Evolutionary conservation across 2,113 vertebrate genomes (phyloP).

Genomic region (Salvelinus namaycush): DNA sequence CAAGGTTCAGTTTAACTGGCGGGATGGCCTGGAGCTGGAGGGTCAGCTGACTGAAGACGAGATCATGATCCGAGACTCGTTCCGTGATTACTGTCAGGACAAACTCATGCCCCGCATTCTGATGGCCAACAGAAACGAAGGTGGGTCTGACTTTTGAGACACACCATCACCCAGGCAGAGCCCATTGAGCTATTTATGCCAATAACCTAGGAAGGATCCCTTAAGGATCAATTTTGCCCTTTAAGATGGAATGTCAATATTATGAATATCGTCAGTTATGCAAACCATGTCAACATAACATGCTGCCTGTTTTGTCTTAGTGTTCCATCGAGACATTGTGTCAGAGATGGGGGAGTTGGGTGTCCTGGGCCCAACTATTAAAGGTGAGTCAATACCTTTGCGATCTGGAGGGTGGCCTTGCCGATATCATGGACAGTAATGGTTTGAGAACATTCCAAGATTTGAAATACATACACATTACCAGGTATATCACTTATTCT

Average conservation of each 20-base stretch:
- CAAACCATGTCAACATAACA: neutral
- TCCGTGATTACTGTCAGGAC: slow-evolving; percentile 87
- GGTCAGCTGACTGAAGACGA: slow-evolving; percentile 84
- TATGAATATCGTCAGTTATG: neutral
- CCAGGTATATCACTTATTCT: no score
- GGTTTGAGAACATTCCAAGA: no score
- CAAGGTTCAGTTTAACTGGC: slow-evolving; percentile 77
- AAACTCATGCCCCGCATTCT: slow-evolving; percentile 88
- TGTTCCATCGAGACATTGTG: slow-evolving; percentile 87
- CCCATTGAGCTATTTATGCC: neutral
- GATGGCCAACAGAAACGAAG: slow-evolving; percentile 88
- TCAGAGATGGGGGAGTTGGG: slow-evolving; percentile 89
- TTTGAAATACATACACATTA: no score
- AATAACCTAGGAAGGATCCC: neutral
- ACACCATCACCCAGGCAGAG: no score
- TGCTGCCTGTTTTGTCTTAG: slow-evolving; percentile 55
- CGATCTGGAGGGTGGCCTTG: no score
- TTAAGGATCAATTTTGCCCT: neutral
- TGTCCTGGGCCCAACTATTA: slow-evolving; percentile 86
- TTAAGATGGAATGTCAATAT: neutral
- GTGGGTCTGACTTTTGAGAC: slow-evolving; percentile 31
- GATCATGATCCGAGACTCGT: slow-evolving; percentile 86
- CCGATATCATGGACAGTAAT: no score
- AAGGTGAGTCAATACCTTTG: slow-evolving; percentile 73
- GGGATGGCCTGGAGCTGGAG: slow-evolving; percentile 80